Evolutionary conservation across 1,140 invertebrate genomes (phyloP).

Genomic region (Coenobita brevimanus): DNA sequence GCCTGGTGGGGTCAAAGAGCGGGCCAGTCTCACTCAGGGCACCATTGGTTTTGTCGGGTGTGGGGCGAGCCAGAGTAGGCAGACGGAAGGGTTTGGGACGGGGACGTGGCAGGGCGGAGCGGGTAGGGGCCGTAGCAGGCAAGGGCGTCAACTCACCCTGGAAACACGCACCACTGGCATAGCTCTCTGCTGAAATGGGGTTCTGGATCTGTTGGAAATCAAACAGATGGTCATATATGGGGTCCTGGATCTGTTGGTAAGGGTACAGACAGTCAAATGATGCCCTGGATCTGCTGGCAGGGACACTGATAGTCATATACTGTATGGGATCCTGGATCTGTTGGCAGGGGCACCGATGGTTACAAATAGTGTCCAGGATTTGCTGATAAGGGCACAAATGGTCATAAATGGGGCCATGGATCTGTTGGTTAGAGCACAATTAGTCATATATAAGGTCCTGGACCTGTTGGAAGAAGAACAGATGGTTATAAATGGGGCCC

Average conservation of each 20-base stretch:
- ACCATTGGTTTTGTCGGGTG: constrained; percentile 5
- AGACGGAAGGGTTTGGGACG: constrained; percentile 60
- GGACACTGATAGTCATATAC: not conserved
- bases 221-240: not conserved
- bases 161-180: constrained; percentile 50
- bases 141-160: constrained; percentile 42
- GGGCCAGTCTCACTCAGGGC: constrained; percentile 49
- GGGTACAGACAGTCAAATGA: not conserved
- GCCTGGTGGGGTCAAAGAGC: constrained; percentile 71
- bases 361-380: not conserved
- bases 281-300: constrained; percentile 43
- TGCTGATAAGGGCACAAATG: too few species aligned
- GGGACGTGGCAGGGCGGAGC: not conserved
- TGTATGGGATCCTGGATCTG: not conserved
- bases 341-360: not conserved
- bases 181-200: constrained; percentile 37
- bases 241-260: not conserved
- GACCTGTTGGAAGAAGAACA: too few species aligned
- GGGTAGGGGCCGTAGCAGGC: not conserved
- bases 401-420: too few species aligned
- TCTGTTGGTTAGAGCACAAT: too few species aligned
- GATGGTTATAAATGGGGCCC: too few species aligned
- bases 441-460: too few species aligned
- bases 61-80: constrained; percentile 17
- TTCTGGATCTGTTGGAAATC: constrained; percentile 43